Conservation (phyloP, 1,140 invertebrate genomes). For the Heliconius eleuchia region DNA sequence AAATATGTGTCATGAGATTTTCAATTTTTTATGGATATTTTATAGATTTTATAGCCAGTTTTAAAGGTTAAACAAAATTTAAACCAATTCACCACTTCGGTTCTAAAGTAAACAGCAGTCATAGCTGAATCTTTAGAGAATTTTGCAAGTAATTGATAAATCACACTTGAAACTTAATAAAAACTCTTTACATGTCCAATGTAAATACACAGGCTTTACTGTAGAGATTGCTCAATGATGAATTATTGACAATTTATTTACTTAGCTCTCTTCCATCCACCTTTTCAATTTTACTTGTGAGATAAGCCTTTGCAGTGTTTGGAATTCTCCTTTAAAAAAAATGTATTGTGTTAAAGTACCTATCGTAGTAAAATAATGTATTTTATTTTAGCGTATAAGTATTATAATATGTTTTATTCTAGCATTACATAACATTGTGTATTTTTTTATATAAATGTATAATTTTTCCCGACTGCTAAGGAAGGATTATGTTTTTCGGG, state of each 20-base stretch:
- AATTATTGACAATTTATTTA: slow-evolving; percentile 2
- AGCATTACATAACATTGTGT: no score
- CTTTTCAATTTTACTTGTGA: neutral
- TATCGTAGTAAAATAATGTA: no score
- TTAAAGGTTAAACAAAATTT: neutral
- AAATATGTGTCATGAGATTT: no score
- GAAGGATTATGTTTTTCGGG: no score
- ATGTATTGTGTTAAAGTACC: no score
- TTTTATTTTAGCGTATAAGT: no score
- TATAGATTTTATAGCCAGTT: no score
- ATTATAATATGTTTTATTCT: no score
- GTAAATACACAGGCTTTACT: neutral
- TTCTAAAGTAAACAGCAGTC: neutral
- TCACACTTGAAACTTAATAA: neutral
- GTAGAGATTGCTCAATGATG: neutral
- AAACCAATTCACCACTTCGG: neutral
- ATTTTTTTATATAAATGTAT: no score
- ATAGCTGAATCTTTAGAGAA: neutral
- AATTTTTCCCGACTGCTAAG: no score
- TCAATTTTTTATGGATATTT: no score
- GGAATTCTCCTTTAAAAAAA: neutral
- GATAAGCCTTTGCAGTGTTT: neutral
- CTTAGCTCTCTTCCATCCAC: neutral
- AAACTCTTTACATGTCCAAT: neutral
- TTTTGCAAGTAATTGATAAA: neutral